phyloP scores from a whole-genome alignment of 2,888 invertebrate species.

The Megastigmus dorsalis region DNA sequence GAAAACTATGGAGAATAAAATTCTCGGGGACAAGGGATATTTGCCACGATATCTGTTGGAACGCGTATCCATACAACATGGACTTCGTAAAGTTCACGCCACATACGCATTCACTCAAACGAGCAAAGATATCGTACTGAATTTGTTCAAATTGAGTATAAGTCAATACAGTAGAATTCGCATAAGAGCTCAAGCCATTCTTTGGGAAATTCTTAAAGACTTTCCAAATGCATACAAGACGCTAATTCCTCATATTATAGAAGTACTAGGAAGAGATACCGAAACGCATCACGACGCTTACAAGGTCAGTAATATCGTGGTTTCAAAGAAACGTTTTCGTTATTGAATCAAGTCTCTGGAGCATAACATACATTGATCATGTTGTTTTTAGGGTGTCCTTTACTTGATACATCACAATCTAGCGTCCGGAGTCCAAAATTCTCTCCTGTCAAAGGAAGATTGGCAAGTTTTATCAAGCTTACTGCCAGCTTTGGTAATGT shows the following conservation, averaged over 20 bases:
- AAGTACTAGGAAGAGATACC: conserved; percentile 79
- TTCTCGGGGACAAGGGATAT: conserved; percentile 77
- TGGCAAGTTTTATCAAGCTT: conserved; percentile 83
- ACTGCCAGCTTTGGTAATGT: conserved; percentile 87
- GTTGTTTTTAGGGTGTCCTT: conserved; percentile 80
- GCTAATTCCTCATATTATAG: conserved; percentile 79
- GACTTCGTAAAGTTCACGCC: conserved; percentile 72
- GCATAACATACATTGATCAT: too few relatives aligned
- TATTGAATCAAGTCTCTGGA: too few relatives aligned
- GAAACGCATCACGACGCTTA: conserved; percentile 81
- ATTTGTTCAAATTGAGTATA: conserved; percentile 79
- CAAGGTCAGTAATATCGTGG: conserved; percentile 75
- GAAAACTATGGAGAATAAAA: conserved; percentile 76
- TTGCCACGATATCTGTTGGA: conserved; percentile 59
- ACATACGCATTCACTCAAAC: conserved; percentile 77
- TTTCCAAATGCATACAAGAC: conserved; percentile 83
- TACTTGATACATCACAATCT: conserved; percentile 78
- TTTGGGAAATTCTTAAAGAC: conserved; percentile 79
- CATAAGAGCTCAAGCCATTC: conserved; percentile 80
- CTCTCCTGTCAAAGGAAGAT: conserved; percentile 82
- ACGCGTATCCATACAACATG: conserved; percentile 64
- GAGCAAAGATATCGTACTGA: conserved; percentile 78
- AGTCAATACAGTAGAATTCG: conserved; percentile 84
- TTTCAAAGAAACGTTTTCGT: not conserved
- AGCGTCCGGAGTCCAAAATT: too few relatives aligned